Percentiles rank a stretch among this genome's conserved stretches.
phyloP scores from a whole-genome alignment of 2,797 vertebrate genomes.

The Crocidura indochinensis region DNA sequence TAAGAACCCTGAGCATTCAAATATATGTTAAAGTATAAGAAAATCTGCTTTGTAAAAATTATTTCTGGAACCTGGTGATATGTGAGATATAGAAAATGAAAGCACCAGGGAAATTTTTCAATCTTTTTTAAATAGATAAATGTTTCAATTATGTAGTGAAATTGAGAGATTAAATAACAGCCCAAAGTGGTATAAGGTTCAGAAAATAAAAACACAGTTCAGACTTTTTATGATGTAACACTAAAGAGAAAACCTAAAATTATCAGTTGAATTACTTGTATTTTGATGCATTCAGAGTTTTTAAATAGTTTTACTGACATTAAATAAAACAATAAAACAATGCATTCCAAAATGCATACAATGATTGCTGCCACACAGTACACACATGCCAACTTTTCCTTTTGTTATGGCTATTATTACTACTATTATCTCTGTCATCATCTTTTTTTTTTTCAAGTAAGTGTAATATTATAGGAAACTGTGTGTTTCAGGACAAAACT shows the following conservation, averaged over 20 bases:
- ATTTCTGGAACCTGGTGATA: background rate
- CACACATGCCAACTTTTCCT: no score
- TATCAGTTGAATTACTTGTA: background rate
- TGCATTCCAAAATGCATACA: background rate
- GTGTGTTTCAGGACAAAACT: constrained; percentile 68
- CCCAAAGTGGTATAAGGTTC: background rate
- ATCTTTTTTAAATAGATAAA: background rate
- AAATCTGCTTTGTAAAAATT: background rate
- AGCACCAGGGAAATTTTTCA: background rate
- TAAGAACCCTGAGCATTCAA: background rate
- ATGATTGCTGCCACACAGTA: background rate
- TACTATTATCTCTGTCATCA: background rate
- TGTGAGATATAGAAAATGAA: background rate
- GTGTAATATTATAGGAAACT: constrained; percentile 59
- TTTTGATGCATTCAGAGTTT: background rate
- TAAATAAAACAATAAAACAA: background rate
- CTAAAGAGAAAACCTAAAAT: background rate
- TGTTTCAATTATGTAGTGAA: background rate
- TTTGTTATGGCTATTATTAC: background rate
- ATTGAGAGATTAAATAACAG: background rate
- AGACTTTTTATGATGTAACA: background rate
- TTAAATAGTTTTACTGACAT: constrained; percentile 29
- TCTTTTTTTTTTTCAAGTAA: constrained; percentile 40
- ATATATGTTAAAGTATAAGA: background rate
- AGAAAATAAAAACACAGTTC: background rate